Conservation (phyloP, 2,113 vertebrate genomes). For the Larimichthys polyactis region DNA sequence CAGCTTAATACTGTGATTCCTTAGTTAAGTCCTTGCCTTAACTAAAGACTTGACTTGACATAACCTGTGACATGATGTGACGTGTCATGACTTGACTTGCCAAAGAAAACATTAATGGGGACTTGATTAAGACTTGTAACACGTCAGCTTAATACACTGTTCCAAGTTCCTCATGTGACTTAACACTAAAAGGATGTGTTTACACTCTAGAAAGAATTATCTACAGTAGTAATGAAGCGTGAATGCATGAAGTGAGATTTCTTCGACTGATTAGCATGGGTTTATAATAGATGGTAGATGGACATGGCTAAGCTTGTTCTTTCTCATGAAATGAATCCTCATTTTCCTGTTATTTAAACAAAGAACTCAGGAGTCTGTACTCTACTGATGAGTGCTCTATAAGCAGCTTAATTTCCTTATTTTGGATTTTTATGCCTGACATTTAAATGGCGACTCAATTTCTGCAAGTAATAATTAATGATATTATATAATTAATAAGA, state of each 20-base stretch:
- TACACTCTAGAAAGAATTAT: background rate
- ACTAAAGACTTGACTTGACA: too few relatives aligned
- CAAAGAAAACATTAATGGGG: too few relatives aligned
- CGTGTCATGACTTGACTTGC: too few relatives aligned
- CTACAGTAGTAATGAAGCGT: background rate
- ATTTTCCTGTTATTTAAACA: background rate
- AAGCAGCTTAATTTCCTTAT: background rate
- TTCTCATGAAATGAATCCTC: background rate
- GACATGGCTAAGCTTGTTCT: background rate
- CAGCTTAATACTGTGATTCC: too few relatives aligned
- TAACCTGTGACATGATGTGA: too few relatives aligned
- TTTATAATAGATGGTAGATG: background rate
- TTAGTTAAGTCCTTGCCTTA: too few relatives aligned
- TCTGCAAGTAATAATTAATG: too few relatives aligned
- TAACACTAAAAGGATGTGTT: constrained; percentile 1
- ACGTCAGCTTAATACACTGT: too few relatives aligned
- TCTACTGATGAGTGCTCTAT: background rate
- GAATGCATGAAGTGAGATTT: background rate
- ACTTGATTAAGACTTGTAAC: too few relatives aligned
- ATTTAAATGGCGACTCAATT: too few relatives aligned
- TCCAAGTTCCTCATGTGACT: constrained; percentile 8
- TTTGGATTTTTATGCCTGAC: background rate
- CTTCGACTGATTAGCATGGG: background rate
- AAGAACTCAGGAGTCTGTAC: background rate
- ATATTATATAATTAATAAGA: too few relatives aligned